Base-by-base conservation (phyloP, 2,888 invertebrate species). In the Tipula confusa region DNA sequence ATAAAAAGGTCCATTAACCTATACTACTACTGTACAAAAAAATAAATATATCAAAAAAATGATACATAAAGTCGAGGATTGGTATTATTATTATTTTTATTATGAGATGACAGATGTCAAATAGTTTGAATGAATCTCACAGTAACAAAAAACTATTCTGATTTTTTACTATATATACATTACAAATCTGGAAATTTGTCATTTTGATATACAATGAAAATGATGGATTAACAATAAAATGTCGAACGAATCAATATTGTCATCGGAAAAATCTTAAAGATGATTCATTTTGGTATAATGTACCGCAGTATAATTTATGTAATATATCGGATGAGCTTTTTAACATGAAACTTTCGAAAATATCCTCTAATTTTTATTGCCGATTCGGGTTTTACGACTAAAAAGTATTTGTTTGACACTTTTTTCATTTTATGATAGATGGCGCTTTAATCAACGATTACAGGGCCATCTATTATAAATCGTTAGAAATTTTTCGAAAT, bases 191-290 rank as follows among this genome's bases (percentile, higher is more conserved):
- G 24, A 31, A 64, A 64, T 64, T 64, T 64, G 64, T 64, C 64
- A 64, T 43, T 43, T 15, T 43, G 43, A n/a, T 24, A 24, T 64
- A 24, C n/a, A 7, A 64, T 24, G 6, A 7, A 64, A 64, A 64
- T 64, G 64, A 64, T 64, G 64, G 24, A 64, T 64, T 64, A 64
- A 64, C 64, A 64, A 64, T 64, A 64, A 64, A 64, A 64, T 64
- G 24, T 64, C 64, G 24, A 33, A 33, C 33, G 33, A 18, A 48
- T 48, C 48, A 48, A 64, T 64, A 64, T 64, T 64, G 64, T 64
- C 64, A 64, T 64, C 24, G 6, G 1, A 24, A 24, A 43, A 64
- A 64, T 64, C 24, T 64, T 64, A 1, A 64, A 24, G 64, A 64
- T 64, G 64, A 64, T 64, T 64, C 24, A 64, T 64, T 64, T 64